These are phyloP conservation scores for Baryphthengus martii DNA, from an alignment of 2,113 vertebrate genomes.

Conservation along the genomic window DNA sequence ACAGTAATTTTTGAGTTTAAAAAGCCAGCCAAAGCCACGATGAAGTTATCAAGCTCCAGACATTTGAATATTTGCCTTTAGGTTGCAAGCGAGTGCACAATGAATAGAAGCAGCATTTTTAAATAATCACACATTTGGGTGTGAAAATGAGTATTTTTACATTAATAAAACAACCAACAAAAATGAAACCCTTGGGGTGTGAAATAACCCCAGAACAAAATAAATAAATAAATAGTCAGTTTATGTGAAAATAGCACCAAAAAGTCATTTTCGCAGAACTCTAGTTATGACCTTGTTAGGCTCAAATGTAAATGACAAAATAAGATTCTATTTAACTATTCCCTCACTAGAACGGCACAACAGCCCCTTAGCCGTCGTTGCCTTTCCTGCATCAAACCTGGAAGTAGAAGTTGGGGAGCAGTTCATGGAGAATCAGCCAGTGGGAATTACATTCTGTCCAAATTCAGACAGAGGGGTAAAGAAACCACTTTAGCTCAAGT, in stretches of 20 bases:
- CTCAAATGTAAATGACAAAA: slow-evolving; percentile 57
- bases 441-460: neutral
- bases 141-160: slow-evolving; percentile 67
- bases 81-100: slow-evolving; percentile 42
- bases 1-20: neutral
- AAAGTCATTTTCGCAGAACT: slow-evolving; percentile 62
- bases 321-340: slow-evolving; percentile 49
- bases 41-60: slow-evolving; percentile 15
- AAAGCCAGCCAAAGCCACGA: slow-evolving; percentile 17
- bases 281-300: slow-evolving; percentile 51
- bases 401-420: neutral
- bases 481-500: slow-evolving; percentile 1
- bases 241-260: slow-evolving; percentile 61
- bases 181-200: slow-evolving; percentile 56
- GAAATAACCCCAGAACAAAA: slow-evolving; percentile 64
- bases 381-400: neutral
- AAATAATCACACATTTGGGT: slow-evolving; percentile 64
- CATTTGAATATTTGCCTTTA: slow-evolving; percentile 53
- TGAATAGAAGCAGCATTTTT: slow-evolving; percentile 59
- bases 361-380: neutral
- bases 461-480: neutral
- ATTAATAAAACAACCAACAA: slow-evolving; percentile 67
- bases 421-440: neutral
- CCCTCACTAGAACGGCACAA: neutral
- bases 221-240: slow-evolving; percentile 60